Conservation (phyloP, 1,140 invertebrate species). For the Saxidomus purpurata region DNA sequence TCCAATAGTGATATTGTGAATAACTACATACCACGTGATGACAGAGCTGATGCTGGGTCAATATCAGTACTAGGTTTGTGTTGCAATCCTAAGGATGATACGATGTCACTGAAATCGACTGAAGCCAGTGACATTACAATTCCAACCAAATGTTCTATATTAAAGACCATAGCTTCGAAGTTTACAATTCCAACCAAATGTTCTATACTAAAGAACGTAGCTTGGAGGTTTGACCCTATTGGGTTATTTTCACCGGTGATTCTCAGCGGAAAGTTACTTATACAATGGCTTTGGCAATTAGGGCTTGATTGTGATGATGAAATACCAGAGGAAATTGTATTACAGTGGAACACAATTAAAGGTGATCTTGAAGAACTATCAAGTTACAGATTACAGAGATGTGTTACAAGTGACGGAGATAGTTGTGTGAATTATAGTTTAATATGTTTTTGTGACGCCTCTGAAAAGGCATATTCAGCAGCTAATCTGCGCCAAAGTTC, state of each 20-base stretch:
- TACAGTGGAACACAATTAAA: background rate
- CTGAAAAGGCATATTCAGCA: too few species aligned
- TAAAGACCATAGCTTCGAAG: conserved; percentile 1
- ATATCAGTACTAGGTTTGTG: too few species aligned
- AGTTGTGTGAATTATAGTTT: too few species aligned
- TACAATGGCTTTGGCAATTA: conserved; percentile 2
- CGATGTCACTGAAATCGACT: too few species aligned
- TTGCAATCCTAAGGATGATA: background rate
- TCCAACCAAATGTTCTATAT: background rate
- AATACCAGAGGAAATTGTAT: background rate
- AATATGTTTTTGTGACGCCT: too few species aligned
- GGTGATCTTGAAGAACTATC: too few species aligned
- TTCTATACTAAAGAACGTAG: too few species aligned
- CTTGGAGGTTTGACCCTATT: conserved; percentile 26
- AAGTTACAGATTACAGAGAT: too few species aligned
- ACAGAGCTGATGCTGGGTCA: background rate
- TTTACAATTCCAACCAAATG: too few species aligned
- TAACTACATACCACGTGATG: background rate
- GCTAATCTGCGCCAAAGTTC: background rate
- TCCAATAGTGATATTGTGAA: too few species aligned
- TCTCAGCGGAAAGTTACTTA: background rate
- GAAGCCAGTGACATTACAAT: background rate
- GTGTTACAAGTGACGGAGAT: too few species aligned
- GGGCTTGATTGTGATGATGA: conserved; percentile 40
- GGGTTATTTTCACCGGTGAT: conserved; percentile 20